A percentile compares a stretch with the other conserved stretches of the same genome.
Evolutionary conservation across 1,140 invertebrate species (phyloP).

Genomic region (Drosophila baimaii): DNA sequence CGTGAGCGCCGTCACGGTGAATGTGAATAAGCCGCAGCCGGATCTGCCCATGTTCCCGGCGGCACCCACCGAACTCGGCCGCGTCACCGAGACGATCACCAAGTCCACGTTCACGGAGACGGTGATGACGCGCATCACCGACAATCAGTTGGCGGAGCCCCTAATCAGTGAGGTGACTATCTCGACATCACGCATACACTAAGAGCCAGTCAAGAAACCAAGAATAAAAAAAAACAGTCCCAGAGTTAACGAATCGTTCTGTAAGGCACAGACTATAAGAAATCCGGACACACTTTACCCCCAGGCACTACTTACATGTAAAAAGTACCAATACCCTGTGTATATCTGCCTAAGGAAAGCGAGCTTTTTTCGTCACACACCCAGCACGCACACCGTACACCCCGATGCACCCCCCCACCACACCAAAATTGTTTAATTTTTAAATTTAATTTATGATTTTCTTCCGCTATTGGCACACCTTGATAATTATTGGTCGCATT

Average conservation of each 20-base stretch:
- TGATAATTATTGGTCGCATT: constrained; percentile 31
- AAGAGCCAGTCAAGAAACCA: constrained; percentile 60
- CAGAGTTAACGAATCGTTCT: constrained; percentile 48
- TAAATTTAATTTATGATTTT: constrained; percentile 34
- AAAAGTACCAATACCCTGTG: background rate
- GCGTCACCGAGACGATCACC: constrained; percentile 95
- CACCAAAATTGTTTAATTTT: constrained; percentile 49
- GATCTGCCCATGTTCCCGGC: constrained; percentile 90
- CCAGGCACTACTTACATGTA: constrained; percentile 8
- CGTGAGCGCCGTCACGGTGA: constrained; percentile 87
- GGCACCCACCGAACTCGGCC: constrained; percentile 91
- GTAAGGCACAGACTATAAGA: constrained; percentile 18
- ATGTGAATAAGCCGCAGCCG: constrained; percentile 89
- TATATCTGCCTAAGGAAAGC: constrained; percentile 25
- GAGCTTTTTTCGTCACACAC: constrained; percentile 37
- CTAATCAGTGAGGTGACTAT: constrained; percentile 93
- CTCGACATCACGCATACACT: constrained; percentile 81
- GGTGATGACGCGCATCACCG: constrained; percentile 95
- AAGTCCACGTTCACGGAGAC: constrained; percentile 97
- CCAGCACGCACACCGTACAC: constrained; percentile 34
- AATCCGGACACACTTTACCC: constrained; percentile 3
- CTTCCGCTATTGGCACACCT: constrained; percentile 31
- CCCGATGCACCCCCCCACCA: constrained; percentile 36
- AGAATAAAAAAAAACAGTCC: constrained; percentile 17
- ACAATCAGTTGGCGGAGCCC: constrained; percentile 93